Percentiles rank a stretch among this genome's conserved stretches.
phyloP scores from a whole-genome alignment of 2,888 invertebrate genomes.

The Tanypteryx hageni region DNA sequence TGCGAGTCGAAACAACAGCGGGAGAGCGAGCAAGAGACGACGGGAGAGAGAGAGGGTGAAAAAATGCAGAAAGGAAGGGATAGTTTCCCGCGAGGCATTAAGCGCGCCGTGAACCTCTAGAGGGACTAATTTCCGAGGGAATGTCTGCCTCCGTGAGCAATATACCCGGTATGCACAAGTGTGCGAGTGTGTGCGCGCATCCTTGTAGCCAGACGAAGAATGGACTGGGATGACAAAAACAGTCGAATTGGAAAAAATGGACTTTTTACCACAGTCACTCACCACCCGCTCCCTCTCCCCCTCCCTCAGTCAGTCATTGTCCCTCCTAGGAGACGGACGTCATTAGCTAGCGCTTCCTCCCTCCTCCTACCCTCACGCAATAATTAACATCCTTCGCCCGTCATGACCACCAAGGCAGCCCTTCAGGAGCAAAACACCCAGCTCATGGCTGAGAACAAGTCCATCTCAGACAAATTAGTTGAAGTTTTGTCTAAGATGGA shows the following conservation, averaged over 20 bases:
- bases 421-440: too few relatives aligned
- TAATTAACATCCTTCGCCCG: too few relatives aligned
- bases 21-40: neutral
- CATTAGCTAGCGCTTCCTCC: too few relatives aligned
- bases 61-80: neutral
- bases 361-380: too few relatives aligned
- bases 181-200: neutral
- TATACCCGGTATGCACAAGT: neutral
- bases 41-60: neutral
- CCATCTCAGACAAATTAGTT: too few relatives aligned
- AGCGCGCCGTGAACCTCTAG: neutral
- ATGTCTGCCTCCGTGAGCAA: neutral
- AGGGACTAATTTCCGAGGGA: constrained; percentile 1
- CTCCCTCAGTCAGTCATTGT: too few relatives aligned
- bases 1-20: neutral
- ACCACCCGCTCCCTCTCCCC: too few relatives aligned
- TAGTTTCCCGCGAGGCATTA: neutral
- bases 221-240: neutral
- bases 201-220: neutral
- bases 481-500: too few relatives aligned
- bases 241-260: neutral
- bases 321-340: too few relatives aligned
- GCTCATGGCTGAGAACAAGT: too few relatives aligned
- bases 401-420: too few relatives aligned
- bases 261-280: too few relatives aligned